Base-by-base conservation (phyloP, 1,140 invertebrate genomes). In the Coptotermes formosanus region DNA sequence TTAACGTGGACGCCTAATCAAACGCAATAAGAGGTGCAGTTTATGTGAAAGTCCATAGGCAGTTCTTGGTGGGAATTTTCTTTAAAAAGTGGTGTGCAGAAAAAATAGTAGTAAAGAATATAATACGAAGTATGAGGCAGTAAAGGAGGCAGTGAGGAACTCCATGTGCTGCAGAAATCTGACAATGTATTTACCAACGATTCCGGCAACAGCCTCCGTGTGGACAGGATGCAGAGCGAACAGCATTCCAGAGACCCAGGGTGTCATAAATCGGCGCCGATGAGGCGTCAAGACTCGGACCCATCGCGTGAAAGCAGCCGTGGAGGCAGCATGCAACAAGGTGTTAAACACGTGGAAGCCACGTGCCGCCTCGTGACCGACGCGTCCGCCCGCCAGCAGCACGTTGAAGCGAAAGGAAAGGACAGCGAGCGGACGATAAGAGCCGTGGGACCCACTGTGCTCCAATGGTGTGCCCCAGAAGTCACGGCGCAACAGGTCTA, bases 201-300 rank as follows among this genome's bases (percentile, higher is more conserved):
- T 64, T 64, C 59, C 59, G 8, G 59, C 59, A 0, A 99, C 98
- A 2, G 98, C 97, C 91, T 99, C 98, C 48, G 96, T 97, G 91
- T 99, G 98, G 88, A 99, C 95, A n/a, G 98, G 98, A 92, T 99
- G 98, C 1, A 96, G 95, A 59, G 98, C 97, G 92, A 99, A 99
- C 44, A 98, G 92, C 6, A 98, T 91, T 2, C 97, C 96, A 2
- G 97, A 94, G 85, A 95, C 93, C 25, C 95, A 93, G 16, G 89
- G 95, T 94, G 89, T 95, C 92, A 88, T 92, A 92, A 86, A 92
- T 92, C 88, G 16, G 21, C 59, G 59, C 21, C 21, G 48, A 25
- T 25, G 55, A 0, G 91, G 92, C 86, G 92, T 44, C 25, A 96
- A 90, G 55, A 93, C 93, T 83, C 94, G 92, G 21, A 95, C 95